phyloP scores from a whole-genome alignment of 2,888 invertebrate genomes.

The Marronus borbonicus region DNA sequence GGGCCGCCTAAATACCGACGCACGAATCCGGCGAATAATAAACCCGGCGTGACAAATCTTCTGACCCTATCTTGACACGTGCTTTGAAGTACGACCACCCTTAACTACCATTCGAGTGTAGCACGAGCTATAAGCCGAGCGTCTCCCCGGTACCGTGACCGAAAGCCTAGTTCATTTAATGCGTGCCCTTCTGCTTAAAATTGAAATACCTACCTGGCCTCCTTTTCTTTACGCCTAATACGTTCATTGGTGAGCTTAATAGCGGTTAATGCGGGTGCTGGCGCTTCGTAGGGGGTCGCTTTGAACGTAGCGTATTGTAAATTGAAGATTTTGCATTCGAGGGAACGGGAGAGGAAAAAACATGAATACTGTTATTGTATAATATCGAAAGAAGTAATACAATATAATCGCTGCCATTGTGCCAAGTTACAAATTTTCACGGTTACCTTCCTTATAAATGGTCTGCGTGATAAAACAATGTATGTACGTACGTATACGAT shows the following conservation, averaged over 20 bases:
- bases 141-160: background rate
- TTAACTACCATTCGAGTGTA: background rate
- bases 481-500: too few species aligned
- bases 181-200: background rate
- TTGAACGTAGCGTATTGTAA: too few species aligned
- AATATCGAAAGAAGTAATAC: too few species aligned
- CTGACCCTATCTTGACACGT: conserved; percentile 11
- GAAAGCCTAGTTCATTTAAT: too few species aligned
- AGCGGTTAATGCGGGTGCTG: conserved; percentile 8
- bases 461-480: too few species aligned
- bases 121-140: background rate
- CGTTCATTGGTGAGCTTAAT: conserved; percentile 20
- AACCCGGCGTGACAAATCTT: conserved; percentile 6
- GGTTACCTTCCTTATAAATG: too few species aligned
- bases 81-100: conserved; percentile 13
- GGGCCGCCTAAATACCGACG: background rate
- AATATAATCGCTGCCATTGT: too few species aligned
- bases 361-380: too few species aligned
- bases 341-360: too few species aligned
- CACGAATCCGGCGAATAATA: conserved; percentile 10
- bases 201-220: conserved; percentile 12
- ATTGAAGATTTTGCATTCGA: too few species aligned
- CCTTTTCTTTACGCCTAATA: background rate
- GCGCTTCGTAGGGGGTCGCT: too few species aligned
- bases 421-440: too few species aligned